Evolutionary conservation across 2,888 invertebrate genomes (phyloP).

Genomic region (Agrotis clavis): DNA sequence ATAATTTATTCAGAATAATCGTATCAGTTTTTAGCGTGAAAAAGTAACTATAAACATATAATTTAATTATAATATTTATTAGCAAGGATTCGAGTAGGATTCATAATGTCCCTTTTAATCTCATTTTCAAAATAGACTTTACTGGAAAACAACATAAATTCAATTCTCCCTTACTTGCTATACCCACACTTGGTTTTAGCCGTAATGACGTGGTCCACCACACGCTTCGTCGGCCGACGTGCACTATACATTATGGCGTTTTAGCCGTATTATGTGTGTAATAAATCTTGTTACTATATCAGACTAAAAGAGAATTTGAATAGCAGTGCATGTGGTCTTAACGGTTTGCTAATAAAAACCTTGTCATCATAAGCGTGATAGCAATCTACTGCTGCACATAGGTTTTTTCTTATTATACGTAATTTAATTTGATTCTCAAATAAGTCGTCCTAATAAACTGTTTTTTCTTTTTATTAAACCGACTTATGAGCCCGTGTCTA

Average conservation of each 20-base stretch:
- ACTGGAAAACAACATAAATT: constrained; percentile 17
- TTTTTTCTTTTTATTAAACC: no score
- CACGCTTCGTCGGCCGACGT: constrained; percentile 44
- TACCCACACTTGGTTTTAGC: constrained; percentile 40
- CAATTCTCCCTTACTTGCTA: constrained; percentile 25
- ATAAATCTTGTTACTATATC: constrained; percentile 43
- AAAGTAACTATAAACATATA: no score
- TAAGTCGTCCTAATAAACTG: no score
- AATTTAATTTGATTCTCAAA: no score
- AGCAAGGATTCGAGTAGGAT: no score
- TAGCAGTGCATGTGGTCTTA: no score
- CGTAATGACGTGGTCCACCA: constrained; percentile 66
- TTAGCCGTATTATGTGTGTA: constrained; percentile 52
- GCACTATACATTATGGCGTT: constrained; percentile 51
- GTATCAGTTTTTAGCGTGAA: no score
- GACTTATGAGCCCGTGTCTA: no score
- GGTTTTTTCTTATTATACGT: neutral
- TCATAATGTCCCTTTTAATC: neutral
- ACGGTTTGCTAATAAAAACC: neutral
- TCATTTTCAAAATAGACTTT: neutral
- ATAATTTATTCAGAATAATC: no score
- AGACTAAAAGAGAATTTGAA: constrained; percentile 24
- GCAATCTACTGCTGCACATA: neutral
- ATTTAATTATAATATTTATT: no score
- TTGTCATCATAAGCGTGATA: neutral